Evolutionary conservation across 2,797 vertebrate species (phyloP).

Genomic region (Hypotaenidia okinawae): DNA sequence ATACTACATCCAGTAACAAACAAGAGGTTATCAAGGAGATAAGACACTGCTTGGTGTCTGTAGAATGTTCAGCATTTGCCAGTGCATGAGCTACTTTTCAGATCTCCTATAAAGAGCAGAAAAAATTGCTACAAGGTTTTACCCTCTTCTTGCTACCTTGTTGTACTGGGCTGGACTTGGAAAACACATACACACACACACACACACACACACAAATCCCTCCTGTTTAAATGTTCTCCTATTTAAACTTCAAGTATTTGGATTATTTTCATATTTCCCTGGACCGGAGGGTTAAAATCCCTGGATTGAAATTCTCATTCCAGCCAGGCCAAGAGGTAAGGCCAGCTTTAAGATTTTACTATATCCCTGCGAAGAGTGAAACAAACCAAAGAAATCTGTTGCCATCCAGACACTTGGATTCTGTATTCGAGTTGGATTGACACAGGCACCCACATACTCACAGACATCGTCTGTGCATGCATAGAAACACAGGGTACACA

Average conservation of each 20-base stretch:
- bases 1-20: background rate
- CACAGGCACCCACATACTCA: background rate
- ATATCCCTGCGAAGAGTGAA: background rate
- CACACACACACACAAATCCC: background rate
- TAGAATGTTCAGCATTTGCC: background rate
- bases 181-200: background rate
- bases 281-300: background rate
- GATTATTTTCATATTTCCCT: background rate
- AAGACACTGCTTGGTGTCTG: background rate
- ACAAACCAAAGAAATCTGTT: background rate
- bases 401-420: background rate
- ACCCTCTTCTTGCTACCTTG: background rate
- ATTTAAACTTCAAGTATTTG: background rate
- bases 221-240: background rate
- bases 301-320: background rate
- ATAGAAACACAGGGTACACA: background rate
- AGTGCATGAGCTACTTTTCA: background rate
- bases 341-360: background rate
- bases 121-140: background rate
- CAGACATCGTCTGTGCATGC: background rate
- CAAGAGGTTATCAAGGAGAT: background rate
- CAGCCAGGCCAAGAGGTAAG: background rate
- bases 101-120: background rate
- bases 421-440: background rate
- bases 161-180: background rate